Percentiles rank a stretch among this genome's conserved stretches.
Conservation (phyloP, 2,797 vertebrate species). For the Vespertilio murinus region DNA sequence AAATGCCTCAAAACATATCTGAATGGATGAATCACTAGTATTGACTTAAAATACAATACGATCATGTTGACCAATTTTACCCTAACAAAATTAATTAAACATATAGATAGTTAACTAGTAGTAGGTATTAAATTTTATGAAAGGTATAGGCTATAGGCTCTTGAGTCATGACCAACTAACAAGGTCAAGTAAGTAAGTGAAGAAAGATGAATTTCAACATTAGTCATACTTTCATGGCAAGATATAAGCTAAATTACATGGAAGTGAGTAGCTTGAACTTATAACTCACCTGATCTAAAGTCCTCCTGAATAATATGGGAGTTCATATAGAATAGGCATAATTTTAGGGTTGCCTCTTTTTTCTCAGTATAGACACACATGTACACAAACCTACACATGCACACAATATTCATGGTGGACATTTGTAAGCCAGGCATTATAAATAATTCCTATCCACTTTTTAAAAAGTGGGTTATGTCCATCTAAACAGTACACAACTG, state of each 20-base stretch:
- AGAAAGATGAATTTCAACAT: slow-evolving; percentile 6
- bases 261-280: background rate
- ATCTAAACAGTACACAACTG: slow-evolving; percentile 14
- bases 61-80: too few relatives aligned
- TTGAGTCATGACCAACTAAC: background rate
- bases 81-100: too few relatives aligned
- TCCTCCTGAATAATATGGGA: background rate
- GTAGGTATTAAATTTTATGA: slow-evolving; percentile 1
- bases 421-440: background rate
- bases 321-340: background rate
- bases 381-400: background rate
- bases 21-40: slow-evolving; percentile 18
- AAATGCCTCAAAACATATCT: slow-evolving; percentile 8
- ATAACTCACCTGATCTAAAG: background rate
- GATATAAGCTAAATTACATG: background rate
- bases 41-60: background rate
- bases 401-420: background rate
- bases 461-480: background rate
- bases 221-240: background rate
- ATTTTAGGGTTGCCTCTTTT: background rate
- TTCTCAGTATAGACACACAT: background rate
- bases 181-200: slow-evolving; percentile 19
- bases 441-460: slow-evolving; percentile 1
- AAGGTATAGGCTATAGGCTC: background rate
- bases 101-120: background rate